Percentiles rank a stretch among this genome's conserved stretches.
phyloP scores from a whole-genome alignment of 2,113 vertebrate species.

The Spea multiplicata region DNA sequence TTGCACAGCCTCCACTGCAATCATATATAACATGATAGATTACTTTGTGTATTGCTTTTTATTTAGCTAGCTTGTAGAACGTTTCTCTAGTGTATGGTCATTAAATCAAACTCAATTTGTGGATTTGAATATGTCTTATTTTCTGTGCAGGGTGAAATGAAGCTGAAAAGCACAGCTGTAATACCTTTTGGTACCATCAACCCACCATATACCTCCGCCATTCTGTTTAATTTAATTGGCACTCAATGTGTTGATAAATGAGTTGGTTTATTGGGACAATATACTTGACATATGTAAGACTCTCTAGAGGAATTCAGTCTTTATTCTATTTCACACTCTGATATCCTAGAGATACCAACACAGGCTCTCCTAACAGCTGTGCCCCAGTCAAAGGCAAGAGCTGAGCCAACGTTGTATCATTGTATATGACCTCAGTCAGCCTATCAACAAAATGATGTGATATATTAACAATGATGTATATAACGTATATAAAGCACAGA shows the following conservation, averaged over 20 bases:
- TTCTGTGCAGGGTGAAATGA: conserved; percentile 63
- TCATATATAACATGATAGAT: conserved; percentile 66
- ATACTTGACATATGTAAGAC: conserved; percentile 89
- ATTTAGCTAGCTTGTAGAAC: conserved; percentile 61
- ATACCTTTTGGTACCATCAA: conserved; percentile 76
- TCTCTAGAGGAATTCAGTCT: conserved; percentile 85
- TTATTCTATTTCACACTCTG: conserved; percentile 82
- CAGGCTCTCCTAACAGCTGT: conserved; percentile 72
- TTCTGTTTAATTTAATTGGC: conserved; percentile 91
- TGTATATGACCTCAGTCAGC: too few species aligned
- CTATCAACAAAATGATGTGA: too few species aligned
- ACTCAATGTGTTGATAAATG: conserved; percentile 90
- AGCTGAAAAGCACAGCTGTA: conserved; percentile 84
- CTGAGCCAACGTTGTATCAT: conserved; percentile 46
- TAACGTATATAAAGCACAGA: too few species aligned
- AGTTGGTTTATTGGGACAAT: conserved; percentile 91
- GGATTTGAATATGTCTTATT: conserved; percentile 70
- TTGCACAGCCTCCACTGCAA: conserved; percentile 81
- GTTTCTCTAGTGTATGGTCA: conserved; percentile 71
- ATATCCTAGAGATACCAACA: conserved; percentile 83
- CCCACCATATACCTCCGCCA: conserved; percentile 85
- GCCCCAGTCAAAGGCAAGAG: conserved; percentile 61
- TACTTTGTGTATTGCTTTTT: conserved; percentile 61
- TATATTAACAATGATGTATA: too few species aligned
- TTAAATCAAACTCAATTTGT: conserved; percentile 73